Evolutionary conservation across 2,888 invertebrate species (phyloP).

Genomic region (Acheta domesticus): DNA sequence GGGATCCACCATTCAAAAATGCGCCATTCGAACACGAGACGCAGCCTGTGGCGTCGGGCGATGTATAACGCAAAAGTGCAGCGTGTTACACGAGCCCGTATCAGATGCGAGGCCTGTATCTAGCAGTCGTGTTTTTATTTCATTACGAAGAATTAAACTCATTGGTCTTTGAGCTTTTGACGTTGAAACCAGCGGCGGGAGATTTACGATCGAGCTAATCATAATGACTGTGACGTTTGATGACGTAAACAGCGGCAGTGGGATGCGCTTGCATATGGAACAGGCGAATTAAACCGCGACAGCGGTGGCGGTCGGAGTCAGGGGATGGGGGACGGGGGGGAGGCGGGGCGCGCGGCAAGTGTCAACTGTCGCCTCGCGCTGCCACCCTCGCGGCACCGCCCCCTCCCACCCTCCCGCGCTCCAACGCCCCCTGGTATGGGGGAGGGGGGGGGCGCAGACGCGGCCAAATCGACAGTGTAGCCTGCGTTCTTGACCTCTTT

Average conservation of each 20-base stretch:
- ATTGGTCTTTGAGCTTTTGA: neutral
- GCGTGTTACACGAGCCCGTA: too few relatives aligned
- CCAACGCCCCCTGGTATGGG: too few relatives aligned
- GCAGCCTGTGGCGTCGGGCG: too few relatives aligned
- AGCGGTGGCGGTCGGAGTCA: neutral
- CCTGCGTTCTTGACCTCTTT: too few relatives aligned
- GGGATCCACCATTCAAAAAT: too few relatives aligned
- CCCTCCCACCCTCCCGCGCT: too few relatives aligned
- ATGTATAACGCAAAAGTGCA: too few relatives aligned
- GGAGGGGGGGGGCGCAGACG: too few relatives aligned
- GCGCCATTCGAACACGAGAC: too few relatives aligned
- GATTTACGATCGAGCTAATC: neutral
- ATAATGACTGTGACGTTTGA: neutral
- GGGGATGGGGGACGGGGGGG: neutral
- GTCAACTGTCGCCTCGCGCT: constrained; percentile 11
- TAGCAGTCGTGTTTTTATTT: neutral
- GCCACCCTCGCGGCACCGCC: too few relatives aligned
- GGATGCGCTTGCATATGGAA: neutral
- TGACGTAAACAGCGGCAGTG: neutral
- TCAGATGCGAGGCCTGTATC: too few relatives aligned
- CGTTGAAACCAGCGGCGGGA: neutral
- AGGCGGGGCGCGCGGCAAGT: neutral
- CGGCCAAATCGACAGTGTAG: too few relatives aligned
- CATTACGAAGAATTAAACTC: neutral
- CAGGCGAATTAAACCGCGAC: constrained; percentile 1